A percentile compares a stretch with the other conserved stretches of the same genome.
Conservation (phyloP, 2,113 vertebrate genomes). For the Gorsachius goisagi region DNA sequence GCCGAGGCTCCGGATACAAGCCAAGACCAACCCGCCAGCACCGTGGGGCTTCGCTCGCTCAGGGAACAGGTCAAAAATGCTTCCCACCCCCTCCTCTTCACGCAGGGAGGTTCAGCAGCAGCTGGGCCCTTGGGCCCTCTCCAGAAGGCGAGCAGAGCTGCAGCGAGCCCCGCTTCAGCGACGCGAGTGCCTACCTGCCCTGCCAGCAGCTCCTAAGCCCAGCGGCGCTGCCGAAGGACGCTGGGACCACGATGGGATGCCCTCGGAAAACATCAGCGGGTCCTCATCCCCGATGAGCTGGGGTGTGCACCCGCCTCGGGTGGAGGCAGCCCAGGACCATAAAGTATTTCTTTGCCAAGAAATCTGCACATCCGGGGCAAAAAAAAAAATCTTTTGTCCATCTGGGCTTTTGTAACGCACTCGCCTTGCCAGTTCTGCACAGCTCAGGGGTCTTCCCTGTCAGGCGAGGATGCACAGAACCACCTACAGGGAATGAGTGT, state of each 20-base stretch:
- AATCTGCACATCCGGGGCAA: too few relatives aligned
- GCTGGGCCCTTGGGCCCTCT: not conserved
- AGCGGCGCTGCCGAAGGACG: not conserved
- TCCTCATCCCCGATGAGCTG: not conserved
- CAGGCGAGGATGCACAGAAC: not conserved
- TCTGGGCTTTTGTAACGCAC: not conserved
- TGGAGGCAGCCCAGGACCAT: not conserved
- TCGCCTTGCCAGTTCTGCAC: not conserved
- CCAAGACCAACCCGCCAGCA: not conserved
- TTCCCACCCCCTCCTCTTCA: not conserved
- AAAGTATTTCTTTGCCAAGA: not conserved
- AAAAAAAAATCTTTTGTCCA: too few relatives aligned
- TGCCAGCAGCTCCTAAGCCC: too few relatives aligned
- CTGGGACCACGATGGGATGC: not conserved
- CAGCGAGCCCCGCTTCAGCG: not conserved
- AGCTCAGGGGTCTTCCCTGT: not conserved
- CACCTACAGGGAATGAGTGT: not conserved
- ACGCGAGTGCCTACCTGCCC: not conserved
- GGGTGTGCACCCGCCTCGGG: too few relatives aligned
- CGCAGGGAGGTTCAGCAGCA: not conserved
- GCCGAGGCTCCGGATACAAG: fast-evolving
- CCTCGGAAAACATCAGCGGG: fast-evolving
- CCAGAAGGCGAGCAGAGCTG: not conserved
- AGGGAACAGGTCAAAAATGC: fast-evolving
- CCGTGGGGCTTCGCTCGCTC: not conserved